phyloP scores from a whole-genome alignment of 1,140 invertebrate genomes.

The Cydia fagiglandana region DNA sequence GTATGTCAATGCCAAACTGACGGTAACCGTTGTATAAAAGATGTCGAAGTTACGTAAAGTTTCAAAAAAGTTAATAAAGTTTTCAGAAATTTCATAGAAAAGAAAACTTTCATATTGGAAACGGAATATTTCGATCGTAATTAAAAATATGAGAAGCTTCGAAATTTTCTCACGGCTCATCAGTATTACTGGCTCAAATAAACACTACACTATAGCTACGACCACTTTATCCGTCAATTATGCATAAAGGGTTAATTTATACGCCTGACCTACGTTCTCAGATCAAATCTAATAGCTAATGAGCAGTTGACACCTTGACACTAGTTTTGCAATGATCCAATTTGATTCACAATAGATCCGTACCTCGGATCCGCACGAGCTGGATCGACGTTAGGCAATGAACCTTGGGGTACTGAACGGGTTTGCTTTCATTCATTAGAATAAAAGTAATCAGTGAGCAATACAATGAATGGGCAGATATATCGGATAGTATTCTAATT shows the following conservation, averaged over 20 bases:
- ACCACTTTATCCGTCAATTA: not conserved
- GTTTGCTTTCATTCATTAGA: constrained; percentile 17
- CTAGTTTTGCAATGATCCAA: not conserved
- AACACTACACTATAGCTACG: no score
- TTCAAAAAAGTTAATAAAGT: no score
- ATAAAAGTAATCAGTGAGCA: not conserved
- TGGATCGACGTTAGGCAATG: not conserved
- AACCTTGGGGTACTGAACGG: not conserved
- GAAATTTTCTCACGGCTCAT: not conserved
- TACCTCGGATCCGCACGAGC: constrained; percentile 7
- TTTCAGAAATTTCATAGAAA: not conserved
- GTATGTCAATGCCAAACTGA: no score
- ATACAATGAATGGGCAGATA: not conserved
- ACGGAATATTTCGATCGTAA: not conserved
- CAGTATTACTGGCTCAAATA: no score
- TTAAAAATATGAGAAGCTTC: not conserved
- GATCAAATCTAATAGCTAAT: not conserved
- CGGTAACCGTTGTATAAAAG: no score
- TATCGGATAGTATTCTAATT: not conserved
- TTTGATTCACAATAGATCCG: constrained; percentile 2
- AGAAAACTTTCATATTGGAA: not conserved
- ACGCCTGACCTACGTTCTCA: not conserved
- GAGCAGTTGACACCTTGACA: constrained; percentile 11
- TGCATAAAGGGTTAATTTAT: not conserved
- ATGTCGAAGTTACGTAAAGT: no score